Percentiles rank a stretch among this genome's conserved stretches.
Conservation (phyloP, 2,113 vertebrate genomes). For the Antennarius striatus region DNA sequence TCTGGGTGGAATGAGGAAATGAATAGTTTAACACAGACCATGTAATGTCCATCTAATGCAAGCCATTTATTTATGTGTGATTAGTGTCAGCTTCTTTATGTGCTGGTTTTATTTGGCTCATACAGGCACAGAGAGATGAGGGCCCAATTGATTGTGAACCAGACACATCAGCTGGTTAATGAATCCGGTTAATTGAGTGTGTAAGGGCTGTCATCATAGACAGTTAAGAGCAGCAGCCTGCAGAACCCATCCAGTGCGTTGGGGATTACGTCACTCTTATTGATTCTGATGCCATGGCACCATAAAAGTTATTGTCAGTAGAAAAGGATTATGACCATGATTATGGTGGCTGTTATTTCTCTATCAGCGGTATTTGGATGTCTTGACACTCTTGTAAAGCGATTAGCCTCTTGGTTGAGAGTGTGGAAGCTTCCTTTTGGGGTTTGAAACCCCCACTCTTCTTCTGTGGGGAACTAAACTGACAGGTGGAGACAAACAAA, state of each 20-base stretch:
- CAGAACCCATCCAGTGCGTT: conserved; percentile 39
- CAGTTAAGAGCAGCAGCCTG: conserved; percentile 54
- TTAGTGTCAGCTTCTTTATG: conserved; percentile 63
- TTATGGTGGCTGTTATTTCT: conserved; percentile 55
- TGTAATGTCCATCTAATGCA: conserved; percentile 65
- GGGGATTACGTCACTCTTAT: conserved; percentile 62
- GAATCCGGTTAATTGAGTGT: conserved; percentile 79
- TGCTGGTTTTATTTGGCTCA: conserved; percentile 70
- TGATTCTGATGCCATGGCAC: conserved; percentile 66
- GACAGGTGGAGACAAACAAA: conserved; percentile 36
- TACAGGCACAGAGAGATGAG: conserved; percentile 55
- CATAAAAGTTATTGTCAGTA: conserved; percentile 44
- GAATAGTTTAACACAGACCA: conserved; percentile 55
- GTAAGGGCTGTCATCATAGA: conserved; percentile 62
- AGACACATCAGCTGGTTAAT: conserved; percentile 75
- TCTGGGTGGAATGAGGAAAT: conserved; percentile 33
- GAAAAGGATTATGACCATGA: conserved; percentile 54
- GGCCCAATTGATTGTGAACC: conserved; percentile 77
- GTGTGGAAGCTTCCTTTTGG: conserved; percentile 38
- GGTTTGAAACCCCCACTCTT: conserved; percentile 7
- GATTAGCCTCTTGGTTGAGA: conserved; percentile 52
- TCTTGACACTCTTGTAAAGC: conserved; percentile 64
- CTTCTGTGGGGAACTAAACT: conserved; percentile 26
- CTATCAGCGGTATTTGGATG: conserved; percentile 41
- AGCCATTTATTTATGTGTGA: conserved; percentile 69